Evolutionary conservation across 2,888 invertebrate species (phyloP), one percentile per base, ranked within the genome.

Genomic region (Eudemis profundana): DNA sequence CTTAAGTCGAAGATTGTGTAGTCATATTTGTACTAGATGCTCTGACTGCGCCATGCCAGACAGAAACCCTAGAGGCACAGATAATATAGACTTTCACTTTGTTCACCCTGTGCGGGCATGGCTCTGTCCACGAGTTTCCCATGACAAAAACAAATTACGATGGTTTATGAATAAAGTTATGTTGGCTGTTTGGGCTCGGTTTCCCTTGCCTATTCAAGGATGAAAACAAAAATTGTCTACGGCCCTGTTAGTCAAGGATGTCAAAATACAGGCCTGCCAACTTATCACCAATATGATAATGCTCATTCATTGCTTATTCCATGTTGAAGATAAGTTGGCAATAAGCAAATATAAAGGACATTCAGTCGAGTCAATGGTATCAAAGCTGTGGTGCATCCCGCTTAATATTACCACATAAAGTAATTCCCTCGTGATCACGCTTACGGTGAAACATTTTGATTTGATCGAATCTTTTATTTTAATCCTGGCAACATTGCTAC

Each of bases 341-440:
- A 19, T 33, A 33, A 10, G 17, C 17, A 33, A 36, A 7, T 14
- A 19, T 15, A 3, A 14, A 14, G 12, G 23, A 8, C 15, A 1
- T 2, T 3, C 7, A 33, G 64, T 63, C 40, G 63, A 63, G 63
- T 63, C 27, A 14, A 47, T 42, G 42, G 56, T 50, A 38, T 50
- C 3, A 5, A 23, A 21, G 36, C n/a, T 49, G 14, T 38, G 62
- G 56, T 57, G 57, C 63, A 53, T 54, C 44, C 49, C 64, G 57
- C 59, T 51, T 62, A 17, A 46, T 47, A 54, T 60, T 40, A 50
- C 42, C 65, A 56, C 69, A 69, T 49, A 66, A 46, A 62, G 62
- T 49, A 73, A 74, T 75, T 74, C 76, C 74, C 75, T 78, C 73
- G 77, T 76, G 76, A 75, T 79, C 77, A 76, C 76, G 78, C 79